Base-by-base conservation (phyloP, 2,797 vertebrate genomes). In the Emydoidea blandingii region DNA sequence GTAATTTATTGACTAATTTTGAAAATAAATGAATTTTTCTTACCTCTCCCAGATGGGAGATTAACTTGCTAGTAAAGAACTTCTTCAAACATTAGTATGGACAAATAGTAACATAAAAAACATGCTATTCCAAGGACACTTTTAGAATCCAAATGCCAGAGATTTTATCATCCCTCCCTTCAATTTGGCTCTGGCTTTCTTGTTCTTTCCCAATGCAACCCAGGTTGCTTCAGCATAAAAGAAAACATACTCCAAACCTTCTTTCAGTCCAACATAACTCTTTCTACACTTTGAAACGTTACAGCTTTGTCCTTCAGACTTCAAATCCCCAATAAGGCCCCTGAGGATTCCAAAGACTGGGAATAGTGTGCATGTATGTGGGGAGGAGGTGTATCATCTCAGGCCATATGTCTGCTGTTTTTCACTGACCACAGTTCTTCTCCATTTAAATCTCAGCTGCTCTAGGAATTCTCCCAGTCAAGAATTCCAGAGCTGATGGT, bases 391-490 rank as follows among this genome's bases (percentile, higher is more conserved):
- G 14, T 9, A 29, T 49, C 37, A 11, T 41, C 21, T 25, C 37
- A 41, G 37, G 19, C 5, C 19, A 21, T 23, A 47, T 47, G 44
- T 47, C 44, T 49, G 44, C 44, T 29, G 27, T 29, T 47, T 49
- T 80, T 10, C 12, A 88, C 15, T 0, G 0, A 59, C n/a, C 68
- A 80, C 0, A 0, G 79, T 84, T 88, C 82, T 90, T 29, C 41
- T 91, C 82, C 72, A n/a, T 50, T 93, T 25, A 85, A 44, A 83
- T 72, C 18, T 50, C 27, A 65, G 72, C 79, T 81, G 11, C 72
- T 90, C 16, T 31, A 68, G 31, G n/a, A 84, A 91, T 44, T 57
- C 2, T 86, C 82, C 49, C 78, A 82, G 29, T 88, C 85, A 14
- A 90, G 14, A 92, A 79, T 15, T 54, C 16, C 85, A 88, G 94